Percentiles rank a stretch among this genome's conserved stretches.
Conservation (phyloP, 92 coral and sea anemone genomes). For the Phenganax marumi region DNA sequence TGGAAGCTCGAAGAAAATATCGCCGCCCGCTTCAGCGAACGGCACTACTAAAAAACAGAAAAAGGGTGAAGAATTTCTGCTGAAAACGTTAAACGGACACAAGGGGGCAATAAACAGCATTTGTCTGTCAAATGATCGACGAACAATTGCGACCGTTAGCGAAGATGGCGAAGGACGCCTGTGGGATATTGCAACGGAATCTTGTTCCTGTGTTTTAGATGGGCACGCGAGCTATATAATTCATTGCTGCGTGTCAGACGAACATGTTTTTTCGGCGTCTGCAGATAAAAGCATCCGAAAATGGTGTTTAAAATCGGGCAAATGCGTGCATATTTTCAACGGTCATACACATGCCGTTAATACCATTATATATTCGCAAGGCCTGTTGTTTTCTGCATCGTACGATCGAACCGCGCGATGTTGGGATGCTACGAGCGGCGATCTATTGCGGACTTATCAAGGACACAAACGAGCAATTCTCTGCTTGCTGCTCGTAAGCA, state of each 20-base stretch:
- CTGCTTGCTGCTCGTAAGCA: conserved; percentile 69
- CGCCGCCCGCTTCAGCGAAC: conserved; percentile 50
- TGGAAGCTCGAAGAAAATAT: conserved; percentile 72
- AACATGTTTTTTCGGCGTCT: conserved; percentile 79
- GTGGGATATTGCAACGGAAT: conserved; percentile 89
- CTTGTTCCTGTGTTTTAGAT: conserved; percentile 67
- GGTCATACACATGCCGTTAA: conserved; percentile 80
- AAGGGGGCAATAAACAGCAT: conserved; percentile 71
- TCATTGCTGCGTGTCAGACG: conserved; percentile 78
- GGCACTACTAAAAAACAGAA: conserved; percentile 49
- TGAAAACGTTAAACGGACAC: conserved; percentile 68
- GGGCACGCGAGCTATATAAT: conserved; percentile 80
- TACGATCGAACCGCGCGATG: conserved; percentile 86
- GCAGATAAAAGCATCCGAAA: conserved; percentile 86
- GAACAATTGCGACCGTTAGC: conserved; percentile 75
- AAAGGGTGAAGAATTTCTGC: conserved; percentile 59
- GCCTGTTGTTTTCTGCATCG: conserved; percentile 84
- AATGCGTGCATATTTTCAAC: conserved; percentile 56
- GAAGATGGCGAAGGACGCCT: conserved; percentile 92
- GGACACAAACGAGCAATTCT: conserved; percentile 80
- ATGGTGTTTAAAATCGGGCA: conserved; percentile 82
- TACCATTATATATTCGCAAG: conserved; percentile 75
- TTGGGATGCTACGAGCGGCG: conserved; percentile 93
- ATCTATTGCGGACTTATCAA: conserved; percentile 69
- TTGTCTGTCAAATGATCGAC: conserved; percentile 77